Percentiles rank a stretch among this genome's conserved stretches.
These are phyloP conservation scores for Anoplophora glabripennis DNA, from an alignment of 1,140 invertebrate genomes.

Conservation along the genomic window DNA sequence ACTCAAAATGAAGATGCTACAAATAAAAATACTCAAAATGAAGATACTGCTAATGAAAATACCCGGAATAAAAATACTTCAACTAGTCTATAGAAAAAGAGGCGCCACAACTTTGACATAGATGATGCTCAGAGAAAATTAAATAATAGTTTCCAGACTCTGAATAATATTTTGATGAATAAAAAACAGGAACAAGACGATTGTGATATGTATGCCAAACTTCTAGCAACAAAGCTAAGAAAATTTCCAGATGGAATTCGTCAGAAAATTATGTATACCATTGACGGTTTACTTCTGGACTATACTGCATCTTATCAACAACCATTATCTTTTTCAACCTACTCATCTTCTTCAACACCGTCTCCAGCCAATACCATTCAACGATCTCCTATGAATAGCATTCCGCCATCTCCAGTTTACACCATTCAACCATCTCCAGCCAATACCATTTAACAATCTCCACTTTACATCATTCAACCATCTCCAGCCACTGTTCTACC, in stretches of 20 bases:
- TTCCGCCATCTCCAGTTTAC: neutral
- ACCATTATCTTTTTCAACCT: too few relatives aligned
- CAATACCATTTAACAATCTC: too few relatives aligned
- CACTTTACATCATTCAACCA: too few relatives aligned
- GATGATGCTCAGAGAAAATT: neutral
- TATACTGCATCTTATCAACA: neutral
- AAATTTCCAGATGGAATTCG: slow-evolving; percentile 15
- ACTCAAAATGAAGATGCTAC: too few relatives aligned
- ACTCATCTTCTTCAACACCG: too few relatives aligned
- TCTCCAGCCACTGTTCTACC: too few relatives aligned
- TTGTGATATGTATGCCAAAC: slow-evolving; percentile 30
- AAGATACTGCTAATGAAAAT: neutral
- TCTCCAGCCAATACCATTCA: neutral
- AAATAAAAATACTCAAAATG: too few relatives aligned
- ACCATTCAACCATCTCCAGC: too few relatives aligned
- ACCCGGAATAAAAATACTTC: too few relatives aligned
- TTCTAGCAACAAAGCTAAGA: slow-evolving; percentile 25
- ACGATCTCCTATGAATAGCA: too few relatives aligned
- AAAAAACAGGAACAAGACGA: slow-evolving; percentile 28
- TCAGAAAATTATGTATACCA: slow-evolving; percentile 17
- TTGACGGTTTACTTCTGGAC: slow-evolving; percentile 10
- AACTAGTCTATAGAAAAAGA: too few relatives aligned
- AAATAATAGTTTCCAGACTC: neutral
- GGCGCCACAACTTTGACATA: too few relatives aligned
- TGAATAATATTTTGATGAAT: slow-evolving; percentile 3